phyloP scores from a whole-genome alignment of 2,797 vertebrate genomes.

The Anniella stebbinsi region DNA sequence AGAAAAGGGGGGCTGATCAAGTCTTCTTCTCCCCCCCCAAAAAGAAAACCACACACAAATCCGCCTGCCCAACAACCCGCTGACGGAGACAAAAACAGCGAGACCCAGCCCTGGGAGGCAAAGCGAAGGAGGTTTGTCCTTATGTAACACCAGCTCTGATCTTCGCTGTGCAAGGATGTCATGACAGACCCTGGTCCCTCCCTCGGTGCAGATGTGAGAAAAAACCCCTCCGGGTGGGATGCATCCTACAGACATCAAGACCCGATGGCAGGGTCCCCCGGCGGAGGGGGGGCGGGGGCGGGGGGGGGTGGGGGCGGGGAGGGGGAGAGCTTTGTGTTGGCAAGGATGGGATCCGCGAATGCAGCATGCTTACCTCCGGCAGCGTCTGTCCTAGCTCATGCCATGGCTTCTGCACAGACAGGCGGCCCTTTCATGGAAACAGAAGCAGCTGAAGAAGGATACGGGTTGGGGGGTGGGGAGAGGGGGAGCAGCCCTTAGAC shows the following conservation, averaged over 20 bases:
- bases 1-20: no score
- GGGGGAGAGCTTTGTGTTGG: conserved; percentile 50
- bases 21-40: not conserved
- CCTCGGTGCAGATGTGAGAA: conserved; percentile 19
- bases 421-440: conserved; percentile 61
- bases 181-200: conserved; percentile 27
- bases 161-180: not conserved
- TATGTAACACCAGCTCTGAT: conserved; percentile 44
- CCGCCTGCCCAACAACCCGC: not conserved
- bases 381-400: conserved; percentile 67
- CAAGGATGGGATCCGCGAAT: not conserved
- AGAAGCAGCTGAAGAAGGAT: conserved; percentile 50
- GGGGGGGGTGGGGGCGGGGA: not conserved
- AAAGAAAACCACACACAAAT: not conserved
- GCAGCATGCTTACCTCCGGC: conserved; percentile 73
- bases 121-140: conserved; percentile 35
- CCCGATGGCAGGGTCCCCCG: not conserved
- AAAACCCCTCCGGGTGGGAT: conserved; percentile 6
- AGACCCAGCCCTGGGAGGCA: not conserved
- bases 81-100: not conserved
- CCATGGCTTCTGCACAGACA: conserved; percentile 61
- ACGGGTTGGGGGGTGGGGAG: not conserved
- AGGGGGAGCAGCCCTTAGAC: not conserved
- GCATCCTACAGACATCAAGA: not conserved
- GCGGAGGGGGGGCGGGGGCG: not conserved